Percentiles rank a stretch among this genome's conserved stretches.
phyloP scores from a whole-genome alignment of 2,888 invertebrate species.

The Cerceris ruficornis region DNA sequence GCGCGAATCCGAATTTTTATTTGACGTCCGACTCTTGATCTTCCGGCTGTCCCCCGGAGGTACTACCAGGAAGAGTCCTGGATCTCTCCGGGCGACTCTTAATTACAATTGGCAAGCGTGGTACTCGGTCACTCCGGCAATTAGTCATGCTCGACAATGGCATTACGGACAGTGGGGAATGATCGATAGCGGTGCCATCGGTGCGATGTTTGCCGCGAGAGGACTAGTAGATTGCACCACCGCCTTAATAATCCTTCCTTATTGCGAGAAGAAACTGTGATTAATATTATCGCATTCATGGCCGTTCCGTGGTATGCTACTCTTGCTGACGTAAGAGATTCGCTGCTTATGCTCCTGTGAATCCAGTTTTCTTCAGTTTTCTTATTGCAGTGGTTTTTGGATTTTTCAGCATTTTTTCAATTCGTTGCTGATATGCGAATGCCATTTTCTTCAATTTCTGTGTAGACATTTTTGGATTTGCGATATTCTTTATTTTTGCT shows the following conservation, averaged over 20 bases:
- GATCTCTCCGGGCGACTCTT: conserved; percentile 54
- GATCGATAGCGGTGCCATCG: conserved; percentile 73
- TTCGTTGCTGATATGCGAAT: too few species aligned
- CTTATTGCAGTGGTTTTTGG: too few species aligned
- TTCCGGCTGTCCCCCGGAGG: conserved; percentile 53
- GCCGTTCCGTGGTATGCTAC: conserved; percentile 10
- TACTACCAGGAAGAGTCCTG: conserved; percentile 35
- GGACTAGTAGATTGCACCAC: conserved; percentile 58
- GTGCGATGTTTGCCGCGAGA: conserved; percentile 42
- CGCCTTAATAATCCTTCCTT: conserved; percentile 63
- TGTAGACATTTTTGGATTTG: too few species aligned
- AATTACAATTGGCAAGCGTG: conserved; percentile 70
- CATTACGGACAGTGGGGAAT: conserved; percentile 61
- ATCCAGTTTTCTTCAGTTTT: too few species aligned
- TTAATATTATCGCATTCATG: conserved; percentile 63
- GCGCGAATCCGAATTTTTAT: conserved; percentile 29
- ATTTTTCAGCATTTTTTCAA: too few species aligned
- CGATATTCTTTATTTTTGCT: too few species aligned
- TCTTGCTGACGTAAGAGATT: too few species aligned
- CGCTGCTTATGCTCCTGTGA: too few species aligned
- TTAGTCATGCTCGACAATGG: conserved; percentile 75
- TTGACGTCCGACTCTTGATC: conserved; percentile 38
- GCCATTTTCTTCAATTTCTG: too few species aligned
- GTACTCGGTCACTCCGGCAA: conserved; percentile 65
- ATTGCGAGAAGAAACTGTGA: conserved; percentile 59